Evolutionary conservation across 2,113 vertebrate genomes (phyloP), one percentile per base, ranked within the genome.

Genomic region (Aplodontia rufa): DNA sequence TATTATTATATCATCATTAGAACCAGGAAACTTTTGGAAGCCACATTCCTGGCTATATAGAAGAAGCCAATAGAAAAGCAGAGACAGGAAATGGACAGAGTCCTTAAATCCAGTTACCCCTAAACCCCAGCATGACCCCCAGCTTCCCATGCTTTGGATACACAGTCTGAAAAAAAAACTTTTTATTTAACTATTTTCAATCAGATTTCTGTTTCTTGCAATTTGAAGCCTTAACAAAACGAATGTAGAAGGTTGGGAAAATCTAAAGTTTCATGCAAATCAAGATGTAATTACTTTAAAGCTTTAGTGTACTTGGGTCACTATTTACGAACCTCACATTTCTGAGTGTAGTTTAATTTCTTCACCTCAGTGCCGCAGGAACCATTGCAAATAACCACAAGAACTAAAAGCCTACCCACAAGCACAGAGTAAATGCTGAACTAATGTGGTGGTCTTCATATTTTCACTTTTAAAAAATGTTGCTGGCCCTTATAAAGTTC

Each of bases 391-490:
- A 84, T 91, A 95, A 78, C 51, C 45, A 86, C 9, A 91, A 64
- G 49, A 91, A 86, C 37, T 58, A 53, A 94, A 68, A n/a, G 20
- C 66, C 35, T 76, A 60, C 71, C 35, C 10, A 1, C 5, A 93
- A 94, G 93, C 22, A 88, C 30, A 71, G n/a, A 20, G 13, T 78
- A 90, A 87, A 94, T 84, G 12, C 35, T 83, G 32, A 93, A 86
- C 84, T 14, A 47, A 81, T 37, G 24, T 24, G 68, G 6, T 90
- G 19, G 40, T 53, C 42, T 83, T 37, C 24, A n/a, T 84, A 85
- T 88, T 92, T 96, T 93, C 53, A 91, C 74, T 90, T 80, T 80
- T 81, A 91, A 90, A 91, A 95, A 37, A 83, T 4, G 80, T 90
- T 88, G 19, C 10, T 95, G 69, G 81, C 14, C 92, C 40, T 55